Conservation (phyloP, 2,797 vertebrate species). For the Fratercula arctica region DNA sequence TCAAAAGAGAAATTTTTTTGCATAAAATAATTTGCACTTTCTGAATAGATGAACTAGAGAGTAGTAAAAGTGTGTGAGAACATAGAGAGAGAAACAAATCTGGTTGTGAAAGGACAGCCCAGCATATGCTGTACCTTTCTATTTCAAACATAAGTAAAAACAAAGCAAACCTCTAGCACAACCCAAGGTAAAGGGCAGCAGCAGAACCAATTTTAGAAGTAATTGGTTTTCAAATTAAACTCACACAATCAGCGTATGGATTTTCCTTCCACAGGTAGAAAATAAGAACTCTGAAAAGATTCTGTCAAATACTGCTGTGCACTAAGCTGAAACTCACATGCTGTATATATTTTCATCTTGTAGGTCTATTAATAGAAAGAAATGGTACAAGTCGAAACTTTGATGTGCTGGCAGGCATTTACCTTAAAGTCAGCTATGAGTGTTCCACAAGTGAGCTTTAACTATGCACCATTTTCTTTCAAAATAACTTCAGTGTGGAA, state of each 20-base stretch:
- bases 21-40: neutral
- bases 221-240: constrained; percentile 29
- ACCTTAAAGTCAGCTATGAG: neutral
- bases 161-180: neutral
- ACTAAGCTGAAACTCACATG: neutral
- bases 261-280: neutral
- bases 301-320: neutral
- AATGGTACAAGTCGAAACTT: neutral
- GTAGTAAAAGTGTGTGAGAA: neutral
- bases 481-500: neutral
- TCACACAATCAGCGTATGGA: neutral
- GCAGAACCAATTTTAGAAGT: constrained; percentile 9
- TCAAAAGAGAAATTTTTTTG: neutral
- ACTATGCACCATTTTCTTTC: neutral
- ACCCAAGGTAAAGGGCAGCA: constrained; percentile 15
- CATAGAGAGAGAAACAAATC: neutral
- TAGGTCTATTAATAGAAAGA: neutral
- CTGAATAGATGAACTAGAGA: neutral
- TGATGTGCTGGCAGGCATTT: neutral
- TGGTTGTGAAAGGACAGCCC: neutral
- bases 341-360: neutral
- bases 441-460: neutral
- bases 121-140: neutral
- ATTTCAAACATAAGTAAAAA: neutral
- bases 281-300: neutral